Evolutionary conservation across 2,797 vertebrate species (phyloP).

Genomic region (Bovichtus diacanthus): DNA sequence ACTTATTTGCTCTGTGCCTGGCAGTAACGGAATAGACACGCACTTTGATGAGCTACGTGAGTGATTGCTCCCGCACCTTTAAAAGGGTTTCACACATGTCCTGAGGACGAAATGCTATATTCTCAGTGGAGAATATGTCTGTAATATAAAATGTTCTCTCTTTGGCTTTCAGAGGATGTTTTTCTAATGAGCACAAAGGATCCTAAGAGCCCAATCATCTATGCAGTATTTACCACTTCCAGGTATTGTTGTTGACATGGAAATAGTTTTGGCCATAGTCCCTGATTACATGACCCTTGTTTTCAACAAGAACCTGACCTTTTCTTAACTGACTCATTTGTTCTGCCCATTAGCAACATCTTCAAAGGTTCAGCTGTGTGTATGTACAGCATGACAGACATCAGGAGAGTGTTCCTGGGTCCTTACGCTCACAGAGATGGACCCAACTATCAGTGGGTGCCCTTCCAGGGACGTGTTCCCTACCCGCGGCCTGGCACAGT

Average conservation of each 20-base stretch:
- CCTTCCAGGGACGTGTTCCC: constrained; percentile 95
- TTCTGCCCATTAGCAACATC: constrained; percentile 89
- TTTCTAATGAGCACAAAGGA: constrained; percentile 98
- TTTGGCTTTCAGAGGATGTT: constrained; percentile 78
- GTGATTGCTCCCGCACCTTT: constrained; percentile 60
- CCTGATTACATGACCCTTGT: not conserved
- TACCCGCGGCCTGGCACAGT: constrained; percentile 98
- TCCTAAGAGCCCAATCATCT: constrained; percentile 95
- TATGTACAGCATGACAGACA: constrained; percentile 97
- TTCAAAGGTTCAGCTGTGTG: constrained; percentile 99
- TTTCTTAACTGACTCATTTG: constrained; percentile 16
- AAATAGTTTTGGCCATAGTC: not conserved
- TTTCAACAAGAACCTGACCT: constrained; percentile 5
- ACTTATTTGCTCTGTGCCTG: constrained; percentile 95
- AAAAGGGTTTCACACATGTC: not conserved
- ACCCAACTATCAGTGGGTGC: constrained; percentile 98
- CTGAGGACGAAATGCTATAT: not conserved
- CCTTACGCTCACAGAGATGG: constrained; percentile 97
- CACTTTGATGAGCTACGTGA: constrained; percentile 98
- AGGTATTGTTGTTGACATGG: constrained; percentile 84
- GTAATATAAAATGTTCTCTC: not conserved
- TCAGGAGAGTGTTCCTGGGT: constrained; percentile 95
- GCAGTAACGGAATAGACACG: constrained; percentile 97
- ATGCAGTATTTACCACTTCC: constrained; percentile 97
- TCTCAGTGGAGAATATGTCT: not conserved